Evolutionary conservation across 2,888 invertebrate genomes (phyloP), one percentile per base, ranked within the genome.

Genomic region (Nephrocerus scutellatus): DNA sequence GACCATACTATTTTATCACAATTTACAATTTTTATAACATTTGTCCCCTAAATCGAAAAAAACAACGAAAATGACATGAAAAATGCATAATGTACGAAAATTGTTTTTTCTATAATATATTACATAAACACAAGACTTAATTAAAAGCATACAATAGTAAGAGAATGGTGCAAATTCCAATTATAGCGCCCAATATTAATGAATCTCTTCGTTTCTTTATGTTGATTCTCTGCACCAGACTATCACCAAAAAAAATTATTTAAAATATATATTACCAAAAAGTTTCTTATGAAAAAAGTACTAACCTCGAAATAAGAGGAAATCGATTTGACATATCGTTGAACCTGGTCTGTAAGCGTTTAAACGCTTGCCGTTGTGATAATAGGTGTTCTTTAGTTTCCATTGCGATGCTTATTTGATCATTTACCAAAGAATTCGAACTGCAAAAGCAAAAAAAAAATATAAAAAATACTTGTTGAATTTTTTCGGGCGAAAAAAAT

Each of bases 391-490:
- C 97, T 55, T 92, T 83, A 4, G 97, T 93, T 61, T 95, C 91
- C 74, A 97, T 86, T 36, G 97, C 97, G 65, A 98, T 92, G 60
- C 86, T 85, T 51, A 97, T 95, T 72, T 98, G 97, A 59, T 97
- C 96, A 61, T 95, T 95, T 12, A 97, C 78, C 61, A 97, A 70
- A 48, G 87, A 79, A 62, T 91, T 91, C 1, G 96, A 93, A 68
- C 93, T 95, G 71, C 20, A 74, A 73, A 55, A 44, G 46, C 3
- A 52, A 54, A 51, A 50, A 45, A 45, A 62, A 62, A 28, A 30
- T 19, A 42, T 20, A 42, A 39, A 29, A 22, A 33, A 16, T 5
- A n/a, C n/a, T n/a, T n/a, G n/a, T n/a, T n/a, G n/a, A n/a, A n/a
- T n/a, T n/a, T n/a, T n/a, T n/a, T n/a, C n/a, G n/a, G n/a, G n/a